Conservation (phyloP, 1,140 invertebrate species). For the Drosophila equinoxialis region DNA sequence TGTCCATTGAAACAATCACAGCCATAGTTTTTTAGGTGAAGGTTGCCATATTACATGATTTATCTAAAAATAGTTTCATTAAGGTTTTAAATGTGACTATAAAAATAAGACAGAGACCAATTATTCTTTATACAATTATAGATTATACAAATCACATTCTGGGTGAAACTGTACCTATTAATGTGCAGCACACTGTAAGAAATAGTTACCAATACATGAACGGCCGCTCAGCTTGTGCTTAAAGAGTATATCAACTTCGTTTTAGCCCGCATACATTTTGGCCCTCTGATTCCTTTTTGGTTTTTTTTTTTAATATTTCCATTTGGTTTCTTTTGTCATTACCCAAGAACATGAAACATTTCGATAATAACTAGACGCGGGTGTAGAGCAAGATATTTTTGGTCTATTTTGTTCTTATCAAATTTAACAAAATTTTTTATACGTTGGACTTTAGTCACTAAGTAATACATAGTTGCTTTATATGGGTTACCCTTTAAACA, state of each 20-base stretch:
- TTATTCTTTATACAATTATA: too few relatives aligned
- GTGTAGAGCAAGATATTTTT: slow-evolving; percentile 36
- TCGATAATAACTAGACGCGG: slow-evolving; percentile 38
- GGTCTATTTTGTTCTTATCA: slow-evolving; percentile 39
- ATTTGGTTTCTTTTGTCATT: slow-evolving; percentile 8
- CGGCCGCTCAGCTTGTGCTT: too few relatives aligned
- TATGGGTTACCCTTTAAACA: neutral
- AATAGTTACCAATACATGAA: too few relatives aligned
- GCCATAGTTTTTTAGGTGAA: too few relatives aligned
- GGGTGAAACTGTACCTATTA: too few relatives aligned
- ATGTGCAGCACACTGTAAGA: too few relatives aligned
- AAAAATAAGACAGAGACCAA: too few relatives aligned
- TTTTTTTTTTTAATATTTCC: neutral
- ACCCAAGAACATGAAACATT: slow-evolving; percentile 44
- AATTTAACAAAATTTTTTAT: slow-evolving; percentile 18
- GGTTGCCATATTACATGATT: too few relatives aligned
- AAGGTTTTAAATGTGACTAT: too few relatives aligned
- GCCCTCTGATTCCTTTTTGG: neutral
- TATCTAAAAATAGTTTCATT: too few relatives aligned
- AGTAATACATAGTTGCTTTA: neutral
- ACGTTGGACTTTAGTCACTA: slow-evolving; percentile 46
- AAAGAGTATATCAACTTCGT: neutral
- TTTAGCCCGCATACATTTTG: neutral
- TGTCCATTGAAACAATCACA: too few relatives aligned
- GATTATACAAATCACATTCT: too few relatives aligned